phyloP scores from a whole-genome alignment of 2,797 vertebrate genomes.

The Rhinatrema bivittatum region DNA sequence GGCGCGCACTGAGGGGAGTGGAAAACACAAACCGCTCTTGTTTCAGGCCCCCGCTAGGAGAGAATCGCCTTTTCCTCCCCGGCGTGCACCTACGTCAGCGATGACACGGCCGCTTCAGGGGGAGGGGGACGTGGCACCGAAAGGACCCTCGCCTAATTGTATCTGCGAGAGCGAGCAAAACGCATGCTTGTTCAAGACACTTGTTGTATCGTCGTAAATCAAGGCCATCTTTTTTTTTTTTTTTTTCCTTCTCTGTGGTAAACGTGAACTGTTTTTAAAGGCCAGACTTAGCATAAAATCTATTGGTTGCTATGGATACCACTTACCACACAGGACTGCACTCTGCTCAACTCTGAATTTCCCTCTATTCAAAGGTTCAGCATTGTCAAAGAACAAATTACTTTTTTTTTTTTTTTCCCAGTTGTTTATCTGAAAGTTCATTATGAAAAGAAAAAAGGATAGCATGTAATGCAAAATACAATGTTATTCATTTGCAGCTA shows the following conservation, averaged over 20 bases:
- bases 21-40: constrained; percentile 24
- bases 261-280: constrained; percentile 79
- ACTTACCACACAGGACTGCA: constrained; percentile 69
- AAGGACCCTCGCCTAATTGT: constrained; percentile 53
- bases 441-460: constrained; percentile 45
- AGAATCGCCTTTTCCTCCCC: constrained; percentile 2
- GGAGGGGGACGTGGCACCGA: constrained; percentile 32
- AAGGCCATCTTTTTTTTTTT: constrained; percentile 75
- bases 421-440: constrained; percentile 63
- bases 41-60: constrained; percentile 28
- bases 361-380: constrained; percentile 67
- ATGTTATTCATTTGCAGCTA: constrained; percentile 25
- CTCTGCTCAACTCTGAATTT: constrained; percentile 64
- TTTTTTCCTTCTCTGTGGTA: constrained; percentile 66
- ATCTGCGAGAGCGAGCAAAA: constrained; percentile 49
- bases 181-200: constrained; percentile 48
- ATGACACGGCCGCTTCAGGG: constrained; percentile 27
- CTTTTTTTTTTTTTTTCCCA: constrained; percentile 50
- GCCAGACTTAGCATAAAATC: constrained; percentile 77
- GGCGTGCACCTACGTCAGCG: constrained; percentile 26
- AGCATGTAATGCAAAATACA: constrained; percentile 51
- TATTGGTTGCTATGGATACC: constrained; percentile 75
- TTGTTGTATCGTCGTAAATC: constrained; percentile 73
- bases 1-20: constrained; percentile 35
- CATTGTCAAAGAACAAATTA: constrained; percentile 69